Percentiles rank a stretch among this genome's conserved stretches.
Evolutionary conservation across 2,888 invertebrate genomes (phyloP).

Genomic region (Polymixis lichenea): DNA sequence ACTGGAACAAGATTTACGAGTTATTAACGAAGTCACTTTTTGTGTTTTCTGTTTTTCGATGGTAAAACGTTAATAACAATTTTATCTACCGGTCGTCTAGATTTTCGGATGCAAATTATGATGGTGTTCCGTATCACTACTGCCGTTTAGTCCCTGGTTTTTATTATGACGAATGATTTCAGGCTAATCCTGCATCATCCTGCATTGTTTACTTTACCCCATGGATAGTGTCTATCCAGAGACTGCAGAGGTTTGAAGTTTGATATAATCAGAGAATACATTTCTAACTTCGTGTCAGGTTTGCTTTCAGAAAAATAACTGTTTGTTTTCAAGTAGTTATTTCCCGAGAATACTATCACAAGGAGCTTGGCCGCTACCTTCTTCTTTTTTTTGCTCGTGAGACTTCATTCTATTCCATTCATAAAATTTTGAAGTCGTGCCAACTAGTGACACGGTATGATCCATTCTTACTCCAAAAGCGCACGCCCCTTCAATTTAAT

Average conservation of each 20-base stretch:
- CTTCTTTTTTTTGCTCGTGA: background rate
- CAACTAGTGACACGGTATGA: background rate
- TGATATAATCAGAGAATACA: background rate
- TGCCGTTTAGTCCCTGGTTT: too few species aligned
- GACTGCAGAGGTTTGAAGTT: background rate
- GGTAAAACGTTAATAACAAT: slow-evolving; percentile 12
- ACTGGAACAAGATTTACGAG: slow-evolving; percentile 70
- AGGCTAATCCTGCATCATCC: background rate
- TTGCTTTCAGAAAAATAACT: background rate
- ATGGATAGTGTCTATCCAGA: too few species aligned
- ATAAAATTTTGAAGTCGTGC: background rate
- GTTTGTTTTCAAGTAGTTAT: background rate
- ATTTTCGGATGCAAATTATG: background rate
- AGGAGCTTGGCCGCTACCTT: background rate
- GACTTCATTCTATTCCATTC: background rate
- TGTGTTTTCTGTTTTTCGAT: slow-evolving; percentile 32
- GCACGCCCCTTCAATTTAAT: slow-evolving; percentile 27
- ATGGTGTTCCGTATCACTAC: too few species aligned
- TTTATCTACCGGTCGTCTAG: background rate
- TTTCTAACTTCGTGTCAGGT: background rate
- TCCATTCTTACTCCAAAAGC: slow-evolving; percentile 13
- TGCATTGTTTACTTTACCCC: background rate
- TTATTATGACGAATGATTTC: background rate
- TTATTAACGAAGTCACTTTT: slow-evolving; percentile 65
- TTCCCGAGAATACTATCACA: background rate